Evolutionary conservation across 2,888 invertebrate genomes (phyloP), one percentile per base, ranked within the genome.

Genomic region (Lycophotia porphyrea): DNA sequence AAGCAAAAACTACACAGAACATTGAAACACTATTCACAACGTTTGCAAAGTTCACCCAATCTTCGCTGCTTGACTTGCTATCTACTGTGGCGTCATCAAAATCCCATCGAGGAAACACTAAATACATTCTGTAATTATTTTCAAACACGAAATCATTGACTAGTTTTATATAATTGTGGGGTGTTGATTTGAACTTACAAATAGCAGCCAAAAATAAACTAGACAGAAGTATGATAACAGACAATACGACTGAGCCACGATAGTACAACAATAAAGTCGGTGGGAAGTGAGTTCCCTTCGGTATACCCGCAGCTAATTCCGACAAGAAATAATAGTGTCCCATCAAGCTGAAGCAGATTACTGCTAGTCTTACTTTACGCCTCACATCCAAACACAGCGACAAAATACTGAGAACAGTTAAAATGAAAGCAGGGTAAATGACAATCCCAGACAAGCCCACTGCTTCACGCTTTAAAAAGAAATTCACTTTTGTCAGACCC

Each of bases 221-320:
- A 1, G 90, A 49, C 18, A 90, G 13, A 8, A 92, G 18, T 1
- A 86, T 71, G 8, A 89, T 34, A 0, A 80, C 27, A 0, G 90
- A 91, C 24, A 92, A 70, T 47, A 91, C 24, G 5, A 91, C 44
- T 1, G 93, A 94, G 0, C 85, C 84, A 3, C 90, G 85, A 24
- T 91, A 88, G 66, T 91, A 94, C 4, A 88, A 75, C 4, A 94
- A 60, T 42, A 95, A 81, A 0, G 73, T 81, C 0, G 94, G 94
- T 27, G 78, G 68, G 5, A 42, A 68, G 9, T 77, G 7, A 78
- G 5, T 21, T 47, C 68, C 27, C 9, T 79, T 88, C 0, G 94
- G 93, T 11, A 93, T 82, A 11, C 82, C 44, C 8, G 55, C 44
- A 24, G 76, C 80, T 24, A 93, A 78, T 1, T 87, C 82, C 5